These are phyloP conservation scores for Maniola hyperantus DNA, from an alignment of 2,888 invertebrate species.

Conservation along the genomic window DNA sequence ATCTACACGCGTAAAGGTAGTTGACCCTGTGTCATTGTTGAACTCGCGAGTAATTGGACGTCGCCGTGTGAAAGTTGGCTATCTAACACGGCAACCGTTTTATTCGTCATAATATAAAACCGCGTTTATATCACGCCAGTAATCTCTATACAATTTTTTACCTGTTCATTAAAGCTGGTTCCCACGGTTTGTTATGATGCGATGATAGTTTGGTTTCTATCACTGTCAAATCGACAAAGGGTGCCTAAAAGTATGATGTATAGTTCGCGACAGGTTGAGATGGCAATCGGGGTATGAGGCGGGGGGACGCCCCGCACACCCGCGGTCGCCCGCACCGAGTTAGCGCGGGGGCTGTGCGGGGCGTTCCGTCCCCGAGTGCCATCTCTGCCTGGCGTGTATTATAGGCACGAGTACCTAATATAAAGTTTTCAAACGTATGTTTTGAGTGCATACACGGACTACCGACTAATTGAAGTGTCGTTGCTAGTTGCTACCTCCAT, in stretches of 20 bases:
- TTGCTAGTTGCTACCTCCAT: not conserved
- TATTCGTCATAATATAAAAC: slow-evolving; percentile 6
- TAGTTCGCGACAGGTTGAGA: no score
- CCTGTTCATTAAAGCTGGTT: not conserved
- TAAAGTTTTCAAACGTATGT: not conserved
- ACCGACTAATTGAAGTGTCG: slow-evolving; percentile 14
- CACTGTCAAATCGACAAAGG: not conserved
- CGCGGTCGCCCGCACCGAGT: no score
- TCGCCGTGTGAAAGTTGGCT: slow-evolving; percentile 30
- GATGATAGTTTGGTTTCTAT: not conserved
- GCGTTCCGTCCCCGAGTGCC: no score
- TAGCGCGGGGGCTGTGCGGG: no score
- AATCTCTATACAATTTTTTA: not conserved
- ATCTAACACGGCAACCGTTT: not conserved
- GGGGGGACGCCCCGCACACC: no score
- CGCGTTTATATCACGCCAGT: not conserved
- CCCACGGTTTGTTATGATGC: not conserved
- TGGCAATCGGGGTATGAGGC: no score
- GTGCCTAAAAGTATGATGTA: no score
- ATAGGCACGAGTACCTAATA: not conserved
- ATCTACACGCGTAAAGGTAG: slow-evolving; percentile 14
- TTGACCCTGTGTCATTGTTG: slow-evolving; percentile 23
- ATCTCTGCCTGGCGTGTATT: no score
- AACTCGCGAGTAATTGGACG: slow-evolving; percentile 18
- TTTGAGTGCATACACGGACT: slow-evolving; percentile 7